These are phyloP conservation scores for Sesamia inferens DNA, from an alignment of 2,888 invertebrate species.

Conservation along the genomic window DNA sequence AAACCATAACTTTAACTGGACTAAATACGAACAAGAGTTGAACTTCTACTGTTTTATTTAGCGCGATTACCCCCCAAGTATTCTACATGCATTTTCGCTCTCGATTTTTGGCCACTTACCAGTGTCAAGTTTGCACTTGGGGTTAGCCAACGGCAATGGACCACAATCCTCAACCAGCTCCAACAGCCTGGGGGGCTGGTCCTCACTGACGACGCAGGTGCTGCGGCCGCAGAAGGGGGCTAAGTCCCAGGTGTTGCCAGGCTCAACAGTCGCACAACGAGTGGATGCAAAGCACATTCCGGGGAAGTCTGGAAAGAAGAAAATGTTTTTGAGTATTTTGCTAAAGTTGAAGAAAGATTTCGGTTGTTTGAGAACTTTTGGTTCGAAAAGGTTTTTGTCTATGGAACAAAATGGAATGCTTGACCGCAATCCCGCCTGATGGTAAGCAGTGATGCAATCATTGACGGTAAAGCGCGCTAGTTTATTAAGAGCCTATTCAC, in stretches of 20 bases:
- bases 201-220: slow-evolving; percentile 95
- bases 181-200: slow-evolving; percentile 93
- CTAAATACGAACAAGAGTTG: too few relatives aligned
- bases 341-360: background rate
- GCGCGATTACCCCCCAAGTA: too few relatives aligned
- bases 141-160: slow-evolving; percentile 95
- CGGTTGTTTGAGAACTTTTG: background rate
- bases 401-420: too few relatives aligned
- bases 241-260: slow-evolving; percentile 95
- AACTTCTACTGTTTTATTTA: too few relatives aligned
- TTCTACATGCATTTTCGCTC: background rate
- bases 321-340: slow-evolving; percentile 1
- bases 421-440: too few relatives aligned
- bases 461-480: too few relatives aligned
- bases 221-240: slow-evolving; percentile 97
- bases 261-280: slow-evolving; percentile 96
- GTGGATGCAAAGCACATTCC: slow-evolving; percentile 98
- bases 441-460: too few relatives aligned
- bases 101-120: slow-evolving; percentile 71
- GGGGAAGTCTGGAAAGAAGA: slow-evolving; percentile 92
- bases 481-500: too few relatives aligned
- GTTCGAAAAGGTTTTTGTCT: background rate
- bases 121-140: slow-evolving; percentile 95
- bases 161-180: slow-evolving; percentile 97
- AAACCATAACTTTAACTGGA: too few relatives aligned